These are phyloP conservation scores for Teleogryllus oceanicus DNA, from an alignment of 2,888 invertebrate genomes.

Conservation along the genomic window DNA sequence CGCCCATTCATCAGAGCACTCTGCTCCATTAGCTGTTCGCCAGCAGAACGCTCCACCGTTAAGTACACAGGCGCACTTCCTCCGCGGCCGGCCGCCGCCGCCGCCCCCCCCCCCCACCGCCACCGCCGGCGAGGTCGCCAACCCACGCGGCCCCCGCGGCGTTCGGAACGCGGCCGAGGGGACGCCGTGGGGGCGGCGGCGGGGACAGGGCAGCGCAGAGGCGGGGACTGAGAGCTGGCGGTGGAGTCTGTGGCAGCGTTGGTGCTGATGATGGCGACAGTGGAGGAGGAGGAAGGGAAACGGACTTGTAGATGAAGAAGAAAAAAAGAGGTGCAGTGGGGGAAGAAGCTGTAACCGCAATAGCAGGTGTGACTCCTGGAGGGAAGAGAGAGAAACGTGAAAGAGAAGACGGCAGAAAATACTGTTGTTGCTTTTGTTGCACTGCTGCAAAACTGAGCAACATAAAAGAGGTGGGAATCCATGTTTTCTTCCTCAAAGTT, in stretches of 20 bases:
- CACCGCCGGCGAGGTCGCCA: not conserved
- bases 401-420: too few relatives aligned
- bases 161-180: not conserved
- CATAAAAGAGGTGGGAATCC: too few relatives aligned
- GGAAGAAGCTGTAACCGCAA: too few relatives aligned
- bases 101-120: not conserved
- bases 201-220: not conserved
- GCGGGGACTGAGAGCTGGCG: not conserved
- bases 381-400: too few relatives aligned
- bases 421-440: too few relatives aligned
- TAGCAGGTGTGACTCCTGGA: too few relatives aligned
- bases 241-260: not conserved
- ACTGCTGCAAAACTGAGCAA: too few relatives aligned
- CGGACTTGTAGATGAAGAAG: too few relatives aligned
- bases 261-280: not conserved
- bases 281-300: not conserved
- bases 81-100: not conserved
- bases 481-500: too few relatives aligned
- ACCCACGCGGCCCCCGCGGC: not conserved
- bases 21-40: constrained; percentile 18
- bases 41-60: constrained; percentile 18
- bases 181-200: not conserved
- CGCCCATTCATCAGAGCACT: constrained; percentile 9
- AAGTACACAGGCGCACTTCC: constrained; percentile 18
- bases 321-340: too few relatives aligned